These are phyloP conservation scores for Halesus radiatus DNA, from an alignment of 1,140 invertebrate genomes.

Conservation along the genomic window DNA sequence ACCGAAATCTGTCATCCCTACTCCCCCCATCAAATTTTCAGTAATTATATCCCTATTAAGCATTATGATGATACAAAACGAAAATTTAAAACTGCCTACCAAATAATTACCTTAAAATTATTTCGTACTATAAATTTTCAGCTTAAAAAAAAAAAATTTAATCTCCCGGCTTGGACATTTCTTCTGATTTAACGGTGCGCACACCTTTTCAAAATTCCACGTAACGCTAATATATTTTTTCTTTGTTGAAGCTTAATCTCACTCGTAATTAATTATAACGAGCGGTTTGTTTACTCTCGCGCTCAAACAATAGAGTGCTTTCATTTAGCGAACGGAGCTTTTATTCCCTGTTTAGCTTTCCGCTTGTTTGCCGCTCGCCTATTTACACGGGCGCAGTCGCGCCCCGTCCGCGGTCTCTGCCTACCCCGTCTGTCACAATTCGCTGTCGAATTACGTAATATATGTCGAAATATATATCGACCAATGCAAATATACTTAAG, in stretches of 20 bases:
- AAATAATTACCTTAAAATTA: too few species aligned
- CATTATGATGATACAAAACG: too few species aligned
- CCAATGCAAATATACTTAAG: too few species aligned
- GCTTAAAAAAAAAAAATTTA: not conserved
- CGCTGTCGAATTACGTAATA: too few species aligned
- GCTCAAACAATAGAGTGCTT: constrained; percentile 29
- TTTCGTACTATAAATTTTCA: too few species aligned
- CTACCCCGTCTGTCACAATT: too few species aligned
- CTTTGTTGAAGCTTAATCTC: constrained; percentile 9
- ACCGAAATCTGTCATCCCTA: too few species aligned
- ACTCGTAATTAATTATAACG: constrained; percentile 27
- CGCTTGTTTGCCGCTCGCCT: constrained; percentile 8
- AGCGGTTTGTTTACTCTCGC: constrained; percentile 16
- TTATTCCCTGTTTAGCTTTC: constrained; percentile 29
- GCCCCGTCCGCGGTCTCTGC: not conserved
- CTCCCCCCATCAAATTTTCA: too few species aligned
- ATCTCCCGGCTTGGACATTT: not conserved
- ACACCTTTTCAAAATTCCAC: not conserved
- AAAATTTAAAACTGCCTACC: too few species aligned
- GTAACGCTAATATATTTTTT: constrained; percentile 13
- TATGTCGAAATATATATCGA: too few species aligned
- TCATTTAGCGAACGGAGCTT: constrained; percentile 29
- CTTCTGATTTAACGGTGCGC: not conserved
- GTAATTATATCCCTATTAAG: too few species aligned
- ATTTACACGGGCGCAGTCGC: not conserved